Base-by-base conservation (phyloP, 2,888 invertebrate species). In the Odontocerum albicorne region DNA sequence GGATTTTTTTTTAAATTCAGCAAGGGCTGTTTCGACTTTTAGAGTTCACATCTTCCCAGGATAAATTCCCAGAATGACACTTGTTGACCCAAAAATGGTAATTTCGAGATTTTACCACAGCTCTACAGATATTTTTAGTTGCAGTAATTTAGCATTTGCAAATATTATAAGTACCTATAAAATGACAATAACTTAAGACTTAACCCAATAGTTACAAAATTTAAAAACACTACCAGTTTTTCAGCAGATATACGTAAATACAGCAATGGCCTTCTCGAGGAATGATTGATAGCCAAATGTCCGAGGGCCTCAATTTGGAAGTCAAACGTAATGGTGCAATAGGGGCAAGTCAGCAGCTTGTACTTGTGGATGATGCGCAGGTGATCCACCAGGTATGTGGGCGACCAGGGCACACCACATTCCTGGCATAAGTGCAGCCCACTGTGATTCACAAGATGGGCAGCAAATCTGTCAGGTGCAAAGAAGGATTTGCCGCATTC, bases 301-400 rank as follows among this genome's bases (percentile, higher is more conserved):
- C 65, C 63, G 45, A 77, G 60, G 51, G 78, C 62, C 1, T 69
- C 70, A 0, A 50, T 20, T 58, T 77, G 72, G n/a, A 64, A 68
- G 57, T 72, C 72, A 1, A 71, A 71, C 0, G 77, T 77, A 49
- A 65, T 65, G 1, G 72, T 65, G 55, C 79, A 79, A 69, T 73
- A 74, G 1, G 72, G 67, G 61, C 79, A 79, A 64, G 72, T 76
- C 56, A 74, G 76, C 46, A 74, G 58, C 56, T 67, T 72, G n/a
- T 77, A 55, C 0, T 68, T 71, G 59, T 82, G 81, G 1, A 19
- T 38, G 58, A 13, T 4, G 8, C 69, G 71, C 62, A 73, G 64
- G 57, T 75, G 77, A 13, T 66, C 62, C 3, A 72, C 52, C 32
- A 80, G 62, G 10, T n/a, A n/a, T n/a, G n/a, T n/a, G n/a, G n/a